Evolutionary conservation across 2,113 vertebrate genomes (phyloP).

Genomic region (Megalops atlanticus): DNA sequence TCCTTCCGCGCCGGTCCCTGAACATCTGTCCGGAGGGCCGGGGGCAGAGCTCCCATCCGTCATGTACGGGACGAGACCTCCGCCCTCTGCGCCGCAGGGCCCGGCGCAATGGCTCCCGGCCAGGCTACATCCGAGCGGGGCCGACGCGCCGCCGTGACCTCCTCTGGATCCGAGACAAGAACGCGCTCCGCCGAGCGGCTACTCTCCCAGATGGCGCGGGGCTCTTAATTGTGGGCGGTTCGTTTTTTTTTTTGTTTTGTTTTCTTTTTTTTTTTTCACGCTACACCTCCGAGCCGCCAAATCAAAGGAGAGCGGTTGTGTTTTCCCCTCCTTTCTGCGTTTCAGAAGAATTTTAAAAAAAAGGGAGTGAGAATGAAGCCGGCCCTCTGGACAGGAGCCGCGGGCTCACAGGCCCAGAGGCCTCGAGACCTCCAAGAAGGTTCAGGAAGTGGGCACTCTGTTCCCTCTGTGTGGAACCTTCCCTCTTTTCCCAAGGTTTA

Average conservation of each 20-base stretch:
- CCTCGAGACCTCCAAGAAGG: not conserved
- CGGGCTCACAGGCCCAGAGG: not conserved
- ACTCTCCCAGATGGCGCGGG: conserved; percentile 23
- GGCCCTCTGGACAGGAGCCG: not conserved
- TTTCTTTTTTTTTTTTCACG: not conserved
- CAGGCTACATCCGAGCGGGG: conserved; percentile 21
- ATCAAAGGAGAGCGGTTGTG: not conserved
- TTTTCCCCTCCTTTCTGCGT: not conserved
- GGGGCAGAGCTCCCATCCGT: conserved; percentile 22
- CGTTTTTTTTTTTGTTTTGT: not conserved
- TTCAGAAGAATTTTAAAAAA: not conserved
- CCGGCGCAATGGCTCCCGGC: conserved; percentile 5
- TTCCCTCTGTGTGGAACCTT: not conserved
- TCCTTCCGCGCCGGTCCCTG: conserved; percentile 30
- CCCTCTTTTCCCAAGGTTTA: not conserved
- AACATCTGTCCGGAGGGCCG: conserved; percentile 28
- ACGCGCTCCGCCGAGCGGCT: not conserved
- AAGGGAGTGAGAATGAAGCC: not conserved
- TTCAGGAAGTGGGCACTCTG: not conserved
- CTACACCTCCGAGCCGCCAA: not conserved
- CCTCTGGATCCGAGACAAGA: conserved; percentile 32
- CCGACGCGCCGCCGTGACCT: conserved; percentile 22
- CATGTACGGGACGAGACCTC: conserved; percentile 23
- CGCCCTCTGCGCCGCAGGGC: not conserved
- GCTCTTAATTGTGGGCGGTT: conserved; percentile 30